Evolutionary conservation across 2,113 vertebrate genomes (phyloP).

Genomic region (Pavo muticus): DNA sequence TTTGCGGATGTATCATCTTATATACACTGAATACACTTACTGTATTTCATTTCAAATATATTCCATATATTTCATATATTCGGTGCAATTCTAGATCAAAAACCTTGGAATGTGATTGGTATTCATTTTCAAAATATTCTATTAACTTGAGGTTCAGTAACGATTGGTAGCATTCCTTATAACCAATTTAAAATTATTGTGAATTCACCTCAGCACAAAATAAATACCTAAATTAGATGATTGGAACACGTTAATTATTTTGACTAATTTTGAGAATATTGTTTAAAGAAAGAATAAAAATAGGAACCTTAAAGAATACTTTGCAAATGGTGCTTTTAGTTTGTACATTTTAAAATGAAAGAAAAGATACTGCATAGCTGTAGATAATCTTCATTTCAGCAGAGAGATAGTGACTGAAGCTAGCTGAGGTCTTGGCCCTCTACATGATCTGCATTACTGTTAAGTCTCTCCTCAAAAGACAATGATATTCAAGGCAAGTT

Average conservation of each 20-base stretch:
- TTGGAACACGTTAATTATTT: background rate
- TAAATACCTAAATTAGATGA: background rate
- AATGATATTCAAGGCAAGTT: background rate
- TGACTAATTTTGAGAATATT: background rate
- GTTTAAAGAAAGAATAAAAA: background rate
- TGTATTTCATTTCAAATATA: background rate
- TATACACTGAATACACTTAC: background rate
- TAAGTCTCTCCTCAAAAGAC: background rate
- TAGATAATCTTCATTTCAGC: conserved; percentile 1
- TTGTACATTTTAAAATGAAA: background rate
- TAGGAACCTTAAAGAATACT: background rate
- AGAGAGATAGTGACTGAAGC: background rate
- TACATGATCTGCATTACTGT: conserved; percentile 17
- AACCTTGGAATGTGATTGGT: background rate
- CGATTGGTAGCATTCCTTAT: background rate
- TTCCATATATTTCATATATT: background rate
- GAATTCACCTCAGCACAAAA: background rate
- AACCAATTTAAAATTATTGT: background rate
- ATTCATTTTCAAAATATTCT: background rate
- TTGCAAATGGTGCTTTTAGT: background rate
- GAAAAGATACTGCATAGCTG: background rate
- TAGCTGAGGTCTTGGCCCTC: conserved; percentile 19
- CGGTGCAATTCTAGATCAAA: background rate
- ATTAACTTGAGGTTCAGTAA: background rate
- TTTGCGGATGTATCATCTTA: background rate